Conservation (phyloP, 2,113 vertebrate genomes). For the Scolopax mira region DNA sequence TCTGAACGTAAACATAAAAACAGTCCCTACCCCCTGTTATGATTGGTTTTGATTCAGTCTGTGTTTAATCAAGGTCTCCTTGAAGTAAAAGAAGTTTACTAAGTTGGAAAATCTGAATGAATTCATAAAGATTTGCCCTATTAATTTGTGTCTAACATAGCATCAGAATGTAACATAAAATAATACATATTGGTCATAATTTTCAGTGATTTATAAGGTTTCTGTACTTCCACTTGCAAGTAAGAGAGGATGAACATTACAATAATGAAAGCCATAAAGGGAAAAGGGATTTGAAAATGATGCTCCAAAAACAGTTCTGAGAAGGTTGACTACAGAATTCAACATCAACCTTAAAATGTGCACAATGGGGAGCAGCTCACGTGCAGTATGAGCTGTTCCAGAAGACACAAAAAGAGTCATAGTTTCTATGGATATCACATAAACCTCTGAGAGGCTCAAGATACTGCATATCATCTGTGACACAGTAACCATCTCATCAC, state of each 20-base stretch:
- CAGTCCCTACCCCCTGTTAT: background rate
- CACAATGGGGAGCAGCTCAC: fast-evolving
- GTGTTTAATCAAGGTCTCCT: background rate
- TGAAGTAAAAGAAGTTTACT: background rate
- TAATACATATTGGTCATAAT: background rate
- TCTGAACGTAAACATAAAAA: background rate
- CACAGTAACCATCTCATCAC: background rate
- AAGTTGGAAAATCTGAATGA: background rate
- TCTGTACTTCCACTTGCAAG: background rate
- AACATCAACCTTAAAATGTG: background rate
- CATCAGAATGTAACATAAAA: background rate
- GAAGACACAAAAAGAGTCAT: background rate
- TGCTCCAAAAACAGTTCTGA: background rate
- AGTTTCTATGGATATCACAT: background rate
- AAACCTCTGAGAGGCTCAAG: background rate
- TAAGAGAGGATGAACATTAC: background rate
- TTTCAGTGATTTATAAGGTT: background rate
- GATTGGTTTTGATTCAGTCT: background rate
- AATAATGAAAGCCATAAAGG: background rate
- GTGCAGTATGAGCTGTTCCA: background rate
- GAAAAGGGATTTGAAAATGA: background rate
- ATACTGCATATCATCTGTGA: background rate
- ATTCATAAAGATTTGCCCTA: background rate
- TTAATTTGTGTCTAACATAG: background rate
- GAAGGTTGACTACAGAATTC: background rate